phyloP scores from a whole-genome alignment of 2,113 vertebrate species.

The Phaethon lepturus region DNA sequence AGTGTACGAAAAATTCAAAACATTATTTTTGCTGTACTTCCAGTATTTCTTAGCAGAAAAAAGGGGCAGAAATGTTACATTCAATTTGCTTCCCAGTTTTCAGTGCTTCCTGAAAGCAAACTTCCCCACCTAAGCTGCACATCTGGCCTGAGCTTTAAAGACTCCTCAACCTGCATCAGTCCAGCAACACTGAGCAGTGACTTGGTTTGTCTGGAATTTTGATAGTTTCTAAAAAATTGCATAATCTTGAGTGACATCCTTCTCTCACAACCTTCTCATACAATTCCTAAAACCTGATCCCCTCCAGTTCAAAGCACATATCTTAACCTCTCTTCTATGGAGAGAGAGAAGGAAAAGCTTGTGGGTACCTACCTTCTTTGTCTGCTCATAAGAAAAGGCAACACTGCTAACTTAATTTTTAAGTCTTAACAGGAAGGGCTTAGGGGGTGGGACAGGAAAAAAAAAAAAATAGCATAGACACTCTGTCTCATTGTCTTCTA shows the following conservation, averaged over 20 bases:
- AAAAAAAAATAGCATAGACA: background rate
- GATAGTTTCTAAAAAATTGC: background rate
- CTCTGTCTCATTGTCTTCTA: background rate
- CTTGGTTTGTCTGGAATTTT: background rate
- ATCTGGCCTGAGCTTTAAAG: background rate
- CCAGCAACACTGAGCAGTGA: background rate
- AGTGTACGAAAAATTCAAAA: background rate
- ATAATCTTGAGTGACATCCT: background rate
- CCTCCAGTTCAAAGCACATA: background rate
- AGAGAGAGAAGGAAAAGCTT: background rate
- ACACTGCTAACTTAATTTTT: background rate
- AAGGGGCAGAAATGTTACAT: background rate
- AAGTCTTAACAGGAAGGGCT: background rate
- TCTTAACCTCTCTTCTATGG: background rate
- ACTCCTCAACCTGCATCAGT: background rate
- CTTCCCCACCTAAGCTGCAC: background rate
- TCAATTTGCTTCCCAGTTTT: background rate
- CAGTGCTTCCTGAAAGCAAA: background rate
- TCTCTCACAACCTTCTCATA: background rate
- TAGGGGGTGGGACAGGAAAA: accelerated
- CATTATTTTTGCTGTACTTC: background rate
- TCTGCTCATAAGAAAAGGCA: background rate
- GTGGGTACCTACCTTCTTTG: background rate
- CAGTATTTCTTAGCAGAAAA: background rate
- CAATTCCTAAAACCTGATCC: background rate